Evolutionary conservation across 2,797 vertebrate genomes (phyloP), one percentile per base, ranked within the genome.

Genomic region (Karalla daura): DNA sequence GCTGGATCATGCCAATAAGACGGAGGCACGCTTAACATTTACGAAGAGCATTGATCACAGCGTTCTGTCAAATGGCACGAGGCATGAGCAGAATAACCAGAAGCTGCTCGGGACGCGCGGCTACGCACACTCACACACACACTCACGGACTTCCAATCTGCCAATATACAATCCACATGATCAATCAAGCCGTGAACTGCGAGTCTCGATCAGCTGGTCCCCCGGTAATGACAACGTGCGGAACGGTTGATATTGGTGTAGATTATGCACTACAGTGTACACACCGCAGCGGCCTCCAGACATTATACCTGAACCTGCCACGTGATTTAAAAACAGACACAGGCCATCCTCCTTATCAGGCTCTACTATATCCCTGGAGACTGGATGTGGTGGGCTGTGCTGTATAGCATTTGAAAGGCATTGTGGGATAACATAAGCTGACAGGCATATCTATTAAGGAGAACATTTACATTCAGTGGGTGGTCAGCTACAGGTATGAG

Each of bases 391-490:
- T 87, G 80, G 71, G 81, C 35, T 67, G 78, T 9, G 2, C 53
- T 61, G 59, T 44, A 61, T 51, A 54, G 65, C 60, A 23, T 67
- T 56, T 83, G 74, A 86, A 76, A 70, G 76, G 63, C 72, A 70
- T 58, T 75, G 74, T 66, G 77, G n/a, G 80, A 56, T 85, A 86
- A 89, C 79, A 50, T 75, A 65, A 85, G 70, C 69, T 85, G 84
- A 89, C 84, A 90, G 70, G 71, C 76, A 61, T 82, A 74, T 85
- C 77, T 83, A 69, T 85, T 83, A 78, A 61, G 62, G 40, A 84
- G 72, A 36, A 56, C 63, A 74, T 89, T 81, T 83, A 72, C 66
- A 78, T 78, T 60, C 49, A 78, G 87, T 81, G 71, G 83, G 80
- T 80, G 80, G 83, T 83, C 80, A 81, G 74, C 74, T 62, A 79